These are phyloP conservation scores for Lasioglossum marginatum DNA, from an alignment of 2,888 invertebrate species.

Conservation along the genomic window DNA sequence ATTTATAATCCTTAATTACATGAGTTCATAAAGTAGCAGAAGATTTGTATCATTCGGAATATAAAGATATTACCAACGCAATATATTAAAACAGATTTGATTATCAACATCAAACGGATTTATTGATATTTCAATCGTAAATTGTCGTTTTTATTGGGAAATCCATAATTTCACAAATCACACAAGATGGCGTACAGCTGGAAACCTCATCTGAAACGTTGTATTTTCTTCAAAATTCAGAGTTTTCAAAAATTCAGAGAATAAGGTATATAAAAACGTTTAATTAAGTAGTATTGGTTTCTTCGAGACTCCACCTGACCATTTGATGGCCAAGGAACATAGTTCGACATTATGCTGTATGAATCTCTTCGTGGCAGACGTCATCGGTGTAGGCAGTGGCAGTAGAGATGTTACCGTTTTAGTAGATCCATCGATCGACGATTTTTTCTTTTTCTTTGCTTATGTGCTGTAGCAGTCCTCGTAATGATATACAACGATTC, in stretches of 20 bases:
- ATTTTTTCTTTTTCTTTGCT: slow-evolving; percentile 7
- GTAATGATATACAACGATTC: background rate
- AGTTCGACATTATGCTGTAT: background rate
- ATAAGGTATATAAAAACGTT: background rate
- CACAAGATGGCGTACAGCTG: background rate
- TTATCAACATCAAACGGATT: background rate
- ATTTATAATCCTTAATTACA: background rate
- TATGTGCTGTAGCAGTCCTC: background rate
- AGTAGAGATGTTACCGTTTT: slow-evolving; percentile 5
- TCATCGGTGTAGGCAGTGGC: background rate
- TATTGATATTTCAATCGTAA: background rate
- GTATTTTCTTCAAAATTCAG: background rate
- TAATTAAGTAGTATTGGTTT: background rate
- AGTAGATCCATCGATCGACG: slow-evolving; percentile 9
- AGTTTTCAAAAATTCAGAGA: background rate
- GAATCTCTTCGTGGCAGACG: background rate
- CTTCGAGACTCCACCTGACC: background rate
- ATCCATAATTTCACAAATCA: background rate
- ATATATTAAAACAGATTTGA: background rate
- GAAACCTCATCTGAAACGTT: background rate
- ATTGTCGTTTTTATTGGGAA: background rate
- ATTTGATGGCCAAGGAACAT: background rate
- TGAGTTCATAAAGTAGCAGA: background rate
- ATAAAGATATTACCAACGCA: background rate
- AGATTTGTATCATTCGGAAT: background rate